Evolutionary conservation across 1,140 invertebrate genomes (phyloP), one percentile per base, ranked within the genome.

Genomic region (Phymorhynchus buccinoides): DNA sequence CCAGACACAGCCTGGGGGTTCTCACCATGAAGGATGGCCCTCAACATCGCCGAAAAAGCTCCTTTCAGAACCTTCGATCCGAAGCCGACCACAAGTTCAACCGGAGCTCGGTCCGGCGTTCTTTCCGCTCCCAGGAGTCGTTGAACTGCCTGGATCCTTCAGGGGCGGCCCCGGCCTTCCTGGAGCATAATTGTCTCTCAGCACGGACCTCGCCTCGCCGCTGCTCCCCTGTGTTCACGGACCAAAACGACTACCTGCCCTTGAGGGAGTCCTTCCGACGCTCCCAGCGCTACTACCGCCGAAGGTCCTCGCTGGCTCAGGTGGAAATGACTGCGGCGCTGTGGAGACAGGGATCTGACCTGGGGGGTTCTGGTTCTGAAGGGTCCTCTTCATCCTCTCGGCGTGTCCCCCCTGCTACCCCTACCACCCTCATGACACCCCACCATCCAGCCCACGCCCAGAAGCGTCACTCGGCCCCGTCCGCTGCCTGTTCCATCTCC

Each of bases 401-500:
- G n/a, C 35, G 66, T 18, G 81, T 80, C 62, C 35, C 18, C 73
- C 37, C 75, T 14, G 42, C 42, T 18, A 85, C 32, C n/a, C 22
- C 48, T 27, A 80, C 48, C 32, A 80, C 85, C 37, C 81, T 84
- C 35, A 27, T 83, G 41, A 14, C 78, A n/a, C 73, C 81, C n/a
- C 41, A 79, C 14, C 75, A 86, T 39, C 83, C 82, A 22, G 48
- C 86, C 4, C 52, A 85, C 32, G 68, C 80, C 3, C 66, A 42
- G 27, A 91, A 91, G 81, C 86, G 91, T 44, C 91, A 91, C 48
- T 91, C 91, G 0, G 89, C 89, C 16, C 91, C 91, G 1, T 85
- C 89, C 44, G 84, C 88, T 42, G 35, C 83, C 42, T n/a, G 48
- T 16, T 78, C 80, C 7, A 77, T 16, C 41, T 41, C 42, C 22